phyloP scores from a whole-genome alignment of 2,113 vertebrate species.

The Podarcis muralis region DNA sequence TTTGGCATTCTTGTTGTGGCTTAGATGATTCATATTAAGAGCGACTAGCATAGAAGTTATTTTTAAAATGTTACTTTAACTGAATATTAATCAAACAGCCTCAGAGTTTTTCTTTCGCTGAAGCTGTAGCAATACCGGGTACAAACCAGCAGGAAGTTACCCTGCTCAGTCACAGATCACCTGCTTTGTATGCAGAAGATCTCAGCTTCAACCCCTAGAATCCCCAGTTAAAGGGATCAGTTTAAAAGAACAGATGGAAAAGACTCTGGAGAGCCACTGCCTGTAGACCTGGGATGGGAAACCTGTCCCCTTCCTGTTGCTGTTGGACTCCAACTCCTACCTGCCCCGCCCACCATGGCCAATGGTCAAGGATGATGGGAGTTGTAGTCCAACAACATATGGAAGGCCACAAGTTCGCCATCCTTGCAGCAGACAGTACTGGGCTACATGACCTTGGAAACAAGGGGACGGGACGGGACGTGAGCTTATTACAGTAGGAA shows the following conservation, averaged over 20 bases:
- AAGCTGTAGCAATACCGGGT: background rate
- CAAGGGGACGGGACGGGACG: no score
- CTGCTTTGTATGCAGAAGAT: background rate
- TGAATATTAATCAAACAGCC: background rate
- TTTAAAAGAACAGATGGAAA: background rate
- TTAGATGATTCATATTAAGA: conserved; percentile 34
- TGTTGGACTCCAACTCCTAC: background rate
- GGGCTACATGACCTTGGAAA: background rate
- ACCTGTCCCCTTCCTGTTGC: background rate
- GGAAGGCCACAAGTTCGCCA: background rate
- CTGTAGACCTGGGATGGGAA: background rate
- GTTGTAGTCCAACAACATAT: background rate
- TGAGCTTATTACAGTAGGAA: no score
- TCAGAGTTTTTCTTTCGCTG: conserved; percentile 35
- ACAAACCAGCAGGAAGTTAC: background rate
- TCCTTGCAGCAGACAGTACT: background rate
- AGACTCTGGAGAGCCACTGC: background rate
- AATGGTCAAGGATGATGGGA: background rate
- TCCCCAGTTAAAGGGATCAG: background rate
- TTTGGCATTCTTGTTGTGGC: conserved; percentile 26
- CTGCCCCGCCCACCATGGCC: background rate
- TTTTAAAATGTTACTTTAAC: background rate
- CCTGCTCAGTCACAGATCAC: background rate
- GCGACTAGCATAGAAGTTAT: background rate
- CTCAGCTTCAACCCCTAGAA: background rate